phyloP scores from a whole-genome alignment of 2,113 vertebrate species.

The Hemiprocne comata region DNA sequence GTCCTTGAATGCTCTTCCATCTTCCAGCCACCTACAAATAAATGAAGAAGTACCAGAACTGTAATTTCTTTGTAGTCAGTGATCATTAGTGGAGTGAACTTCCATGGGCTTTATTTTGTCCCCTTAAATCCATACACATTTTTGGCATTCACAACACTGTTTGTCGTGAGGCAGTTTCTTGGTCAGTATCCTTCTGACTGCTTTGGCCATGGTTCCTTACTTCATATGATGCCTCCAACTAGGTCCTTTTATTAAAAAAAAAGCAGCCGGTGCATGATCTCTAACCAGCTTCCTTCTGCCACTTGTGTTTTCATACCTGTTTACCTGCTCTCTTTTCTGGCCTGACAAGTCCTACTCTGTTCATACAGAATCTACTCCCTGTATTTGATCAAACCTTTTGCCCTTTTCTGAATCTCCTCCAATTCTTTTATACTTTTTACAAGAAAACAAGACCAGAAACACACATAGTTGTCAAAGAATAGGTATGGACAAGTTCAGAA shows the following conservation, averaged over 20 bases:
- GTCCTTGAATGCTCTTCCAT: background rate
- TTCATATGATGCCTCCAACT: rapidly evolving
- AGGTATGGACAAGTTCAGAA: background rate
- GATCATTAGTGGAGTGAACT: background rate
- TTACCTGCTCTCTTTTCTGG: background rate
- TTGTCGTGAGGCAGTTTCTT: background rate
- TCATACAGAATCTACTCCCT: background rate
- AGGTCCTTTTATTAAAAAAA: background rate
- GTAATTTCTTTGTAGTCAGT: background rate
- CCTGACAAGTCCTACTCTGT: background rate
- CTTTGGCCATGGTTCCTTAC: background rate
- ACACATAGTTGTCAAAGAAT: background rate
- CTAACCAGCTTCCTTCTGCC: background rate
- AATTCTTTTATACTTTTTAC: background rate
- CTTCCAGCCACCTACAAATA: background rate
- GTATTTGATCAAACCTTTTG: background rate
- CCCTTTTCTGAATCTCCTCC: background rate
- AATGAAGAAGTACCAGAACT: background rate
- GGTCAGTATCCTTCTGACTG: background rate
- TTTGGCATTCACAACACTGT: background rate
- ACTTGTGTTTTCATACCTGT: background rate
- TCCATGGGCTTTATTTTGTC: background rate
- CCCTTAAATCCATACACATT: background rate
- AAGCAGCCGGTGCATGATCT: background rate
- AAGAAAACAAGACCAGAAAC: background rate